A percentile compares a stretch with the other conserved stretches of the same genome.
Evolutionary conservation across 2,113 vertebrate species (phyloP).

Genomic region (Dasyprocta punctata): DNA sequence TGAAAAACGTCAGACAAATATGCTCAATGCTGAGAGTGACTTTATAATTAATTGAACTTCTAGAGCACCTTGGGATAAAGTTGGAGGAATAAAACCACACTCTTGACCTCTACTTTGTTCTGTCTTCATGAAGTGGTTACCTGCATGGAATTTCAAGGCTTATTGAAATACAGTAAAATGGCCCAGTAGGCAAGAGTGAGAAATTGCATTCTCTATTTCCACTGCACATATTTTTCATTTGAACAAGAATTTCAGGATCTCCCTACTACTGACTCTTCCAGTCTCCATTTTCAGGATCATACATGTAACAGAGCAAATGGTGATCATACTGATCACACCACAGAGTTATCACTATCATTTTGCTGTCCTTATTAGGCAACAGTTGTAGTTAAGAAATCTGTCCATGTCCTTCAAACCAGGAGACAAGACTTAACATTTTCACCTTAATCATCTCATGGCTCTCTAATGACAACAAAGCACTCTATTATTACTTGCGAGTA

Average conservation of each 20-base stretch:
- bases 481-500: neutral
- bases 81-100: no score
- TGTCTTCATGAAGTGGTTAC: no score
- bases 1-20: neutral
- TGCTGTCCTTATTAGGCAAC: fast-evolving
- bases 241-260: neutral
- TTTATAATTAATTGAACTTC: neutral
- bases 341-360: fast-evolving
- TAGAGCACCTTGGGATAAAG: no score
- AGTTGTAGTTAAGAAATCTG: neutral
- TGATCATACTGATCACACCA: fast-evolving
- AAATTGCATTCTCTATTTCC: neutral
- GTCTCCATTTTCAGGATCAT: neutral
- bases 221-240: neutral
- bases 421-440: neutral
- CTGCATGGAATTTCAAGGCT: neutral
- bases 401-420: neutral
- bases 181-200: fast-evolving
- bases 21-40: neutral
- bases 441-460: neutral
- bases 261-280: neutral
- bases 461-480: no score
- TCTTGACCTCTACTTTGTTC: neutral
- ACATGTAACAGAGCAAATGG: fast-evolving
- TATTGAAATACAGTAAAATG: neutral